Evolutionary conservation across 2,888 invertebrate genomes (phyloP), one percentile per base, ranked within the genome.

Genomic region (Drosophila infuscata): DNA sequence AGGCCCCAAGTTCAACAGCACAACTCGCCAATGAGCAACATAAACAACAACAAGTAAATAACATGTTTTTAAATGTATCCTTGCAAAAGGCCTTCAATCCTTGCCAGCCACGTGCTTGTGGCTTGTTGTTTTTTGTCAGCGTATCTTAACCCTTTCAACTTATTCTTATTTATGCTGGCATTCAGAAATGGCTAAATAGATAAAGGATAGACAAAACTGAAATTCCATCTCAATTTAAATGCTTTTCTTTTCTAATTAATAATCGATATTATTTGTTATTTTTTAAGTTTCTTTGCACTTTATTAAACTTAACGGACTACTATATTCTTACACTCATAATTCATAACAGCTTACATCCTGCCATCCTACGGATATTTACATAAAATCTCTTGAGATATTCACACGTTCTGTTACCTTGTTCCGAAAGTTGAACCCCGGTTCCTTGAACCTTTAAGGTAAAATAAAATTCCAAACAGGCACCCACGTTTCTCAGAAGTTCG

Each of bases 341-440:
- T 46, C 8, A n/a, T 4, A 25, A 46, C n/a, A 25, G 8, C 8
- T 46, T 15, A 25, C 25, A 46, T 4, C 3, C 15, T 4, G 8
- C 8, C 17, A 3, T 20, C 7, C 0, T 2, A 53, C 5, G 17
- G 17, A 17, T 32, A 66, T 52, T 63, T 63, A 29, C 11, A 65
- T 64, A 32, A 62, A 33, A 15, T n/a, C 35, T 52, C 17, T 29
- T 29, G 29, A 41, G 35, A 52, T 35, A 25, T 65, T 15, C 32
- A 8, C 8, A 25, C n/a, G 38, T n/a, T 25, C 1, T 15, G 7
- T 46, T 6, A 46, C 49, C 41, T 25, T 56, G 43, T 36, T 29
- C 46, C 54, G 49, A 36, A 58, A 49, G 12, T 51, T 88, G 84
- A 84, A 88, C 89, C 68, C 66, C 32, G 63, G 84, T 70, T 76